Evolutionary conservation across 2,888 invertebrate species (phyloP).

Genomic region (Caenorhabditis wallacei): DNA sequence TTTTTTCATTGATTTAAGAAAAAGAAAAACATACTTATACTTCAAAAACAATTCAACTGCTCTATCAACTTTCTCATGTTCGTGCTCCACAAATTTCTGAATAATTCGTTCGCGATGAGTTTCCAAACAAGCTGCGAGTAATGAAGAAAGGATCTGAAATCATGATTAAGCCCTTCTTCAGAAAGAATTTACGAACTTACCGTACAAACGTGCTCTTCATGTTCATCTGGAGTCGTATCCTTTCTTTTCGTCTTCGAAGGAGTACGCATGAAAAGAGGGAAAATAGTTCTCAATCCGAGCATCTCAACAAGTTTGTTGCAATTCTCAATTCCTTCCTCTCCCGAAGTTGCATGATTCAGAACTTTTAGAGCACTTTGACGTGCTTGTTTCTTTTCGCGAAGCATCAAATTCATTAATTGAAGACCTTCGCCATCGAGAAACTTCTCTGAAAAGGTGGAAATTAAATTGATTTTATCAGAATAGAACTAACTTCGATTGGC

Average conservation of each 20-base stretch:
- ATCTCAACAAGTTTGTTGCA: conserved; percentile 97
- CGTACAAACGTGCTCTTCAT: conserved; percentile 90
- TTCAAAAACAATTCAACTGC: conserved; percentile 97
- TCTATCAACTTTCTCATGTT: conserved; percentile 97
- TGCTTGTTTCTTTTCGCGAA: conserved; percentile 96
- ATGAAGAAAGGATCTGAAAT: conserved; percentile 88
- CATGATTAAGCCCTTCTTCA: background rate
- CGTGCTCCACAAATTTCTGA: conserved; percentile 97
- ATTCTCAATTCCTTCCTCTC: conserved; percentile 94
- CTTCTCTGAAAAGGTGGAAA: conserved; percentile 83
- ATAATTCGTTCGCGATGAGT: conserved; percentile 93
- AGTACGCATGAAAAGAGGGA: conserved; percentile 99
- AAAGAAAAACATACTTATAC: conserved; percentile 84
- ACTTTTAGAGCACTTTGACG: conserved; percentile 94
- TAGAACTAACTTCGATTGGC: conserved; percentile 88
- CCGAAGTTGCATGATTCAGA: conserved; percentile 96
- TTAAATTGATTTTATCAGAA: background rate
- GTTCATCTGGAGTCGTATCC: conserved; percentile 82
- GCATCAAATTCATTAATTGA: conserved; percentile 99
- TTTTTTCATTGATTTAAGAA: too few relatives aligned
- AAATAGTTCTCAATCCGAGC: conserved; percentile 93
- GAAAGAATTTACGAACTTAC: conserved; percentile 54
- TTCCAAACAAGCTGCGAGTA: conserved; percentile 94
- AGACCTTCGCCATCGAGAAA: conserved; percentile 97
- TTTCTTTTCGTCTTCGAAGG: conserved; percentile 90